A percentile compares a stretch with the other conserved stretches of the same genome.
Conservation (phyloP, 1,140 invertebrate genomes). For the Cyclina sinensis region DNA sequence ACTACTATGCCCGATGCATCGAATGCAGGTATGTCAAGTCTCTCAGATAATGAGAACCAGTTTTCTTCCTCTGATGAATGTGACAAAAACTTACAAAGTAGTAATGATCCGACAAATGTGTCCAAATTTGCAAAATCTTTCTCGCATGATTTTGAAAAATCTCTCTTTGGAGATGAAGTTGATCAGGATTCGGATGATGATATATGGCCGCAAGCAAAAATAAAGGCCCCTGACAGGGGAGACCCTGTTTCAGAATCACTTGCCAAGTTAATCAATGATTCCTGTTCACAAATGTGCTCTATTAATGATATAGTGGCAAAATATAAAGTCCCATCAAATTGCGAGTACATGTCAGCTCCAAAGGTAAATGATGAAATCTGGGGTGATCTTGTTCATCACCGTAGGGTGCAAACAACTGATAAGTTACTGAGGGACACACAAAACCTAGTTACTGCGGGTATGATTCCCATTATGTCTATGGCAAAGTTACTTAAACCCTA, state of each 20-base stretch:
- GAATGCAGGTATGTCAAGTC: background rate
- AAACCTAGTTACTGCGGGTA: constrained; percentile 21
- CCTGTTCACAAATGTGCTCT: background rate
- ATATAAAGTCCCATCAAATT: background rate
- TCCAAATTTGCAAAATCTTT: too few species aligned
- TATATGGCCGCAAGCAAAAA: background rate
- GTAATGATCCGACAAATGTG: background rate
- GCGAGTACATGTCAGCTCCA: background rate
- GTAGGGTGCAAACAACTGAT: constrained; percentile 19
- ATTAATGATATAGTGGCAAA: background rate
- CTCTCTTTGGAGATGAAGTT: background rate
- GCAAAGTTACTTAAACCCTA: constrained; percentile 18
- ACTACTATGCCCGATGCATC: too few species aligned
- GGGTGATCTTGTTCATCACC: constrained; percentile 18
- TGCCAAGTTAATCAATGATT: background rate
- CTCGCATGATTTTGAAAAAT: background rate
- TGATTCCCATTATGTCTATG: constrained; percentile 10
- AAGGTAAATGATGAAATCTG: constrained; percentile 38
- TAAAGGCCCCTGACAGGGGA: background rate
- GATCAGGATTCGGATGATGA: background rate
- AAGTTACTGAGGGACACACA: constrained; percentile 34
- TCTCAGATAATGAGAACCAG: background rate
- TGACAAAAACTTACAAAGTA: background rate
- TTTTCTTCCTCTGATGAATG: too few species aligned
- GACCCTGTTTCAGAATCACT: background rate